These are phyloP conservation scores for Geodia barretti DNA, from an alignment of 37 sponge, comb jelly and placozoan genomes.

Conservation along the genomic window DNA sequence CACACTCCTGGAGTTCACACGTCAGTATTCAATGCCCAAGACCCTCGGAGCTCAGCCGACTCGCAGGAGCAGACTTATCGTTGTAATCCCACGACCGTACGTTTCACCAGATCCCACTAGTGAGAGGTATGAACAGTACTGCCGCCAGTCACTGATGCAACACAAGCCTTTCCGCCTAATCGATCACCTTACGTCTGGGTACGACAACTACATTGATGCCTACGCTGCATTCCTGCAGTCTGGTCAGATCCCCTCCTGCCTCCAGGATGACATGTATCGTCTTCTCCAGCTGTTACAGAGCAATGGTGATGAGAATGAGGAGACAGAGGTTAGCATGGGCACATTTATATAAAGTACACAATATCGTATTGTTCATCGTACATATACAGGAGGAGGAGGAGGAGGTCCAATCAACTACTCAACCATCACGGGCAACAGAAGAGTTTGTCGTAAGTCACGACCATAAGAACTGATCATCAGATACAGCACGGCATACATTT, in stretches of 20 bases:
- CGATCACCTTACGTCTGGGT: neutral
- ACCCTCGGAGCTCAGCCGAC: conserved; percentile 2
- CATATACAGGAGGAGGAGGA: conserved; percentile 14
- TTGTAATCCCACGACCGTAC: conserved; percentile 38
- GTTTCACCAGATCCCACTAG: conserved; percentile 43
- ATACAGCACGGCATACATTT: no score
- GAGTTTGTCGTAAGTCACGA: no score
- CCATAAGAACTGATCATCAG: no score
- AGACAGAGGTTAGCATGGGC: no score
- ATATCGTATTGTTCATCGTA: no score
- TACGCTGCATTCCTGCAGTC: conserved; percentile 48
- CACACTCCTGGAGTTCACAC: neutral
- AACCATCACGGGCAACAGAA: no score
- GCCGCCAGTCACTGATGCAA: conserved; percentile 32
- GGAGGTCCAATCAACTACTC: no score
- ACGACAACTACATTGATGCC: conserved; percentile 27
- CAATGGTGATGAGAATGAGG: neutral
- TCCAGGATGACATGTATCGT: conserved; percentile 45
- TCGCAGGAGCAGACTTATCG: neutral
- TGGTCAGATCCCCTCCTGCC: conserved; percentile 34
- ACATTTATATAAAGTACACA: no score
- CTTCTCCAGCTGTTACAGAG: conserved; percentile 17
- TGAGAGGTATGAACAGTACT: conserved; percentile 48
- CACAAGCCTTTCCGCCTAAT: conserved; percentile 7
- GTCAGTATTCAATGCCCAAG: conserved; percentile 40